Percentiles rank a stretch among this genome's conserved stretches.
These are phyloP conservation scores for Capromys pilorides DNA, from an alignment of 2,797 vertebrate species.

Conservation along the genomic window DNA sequence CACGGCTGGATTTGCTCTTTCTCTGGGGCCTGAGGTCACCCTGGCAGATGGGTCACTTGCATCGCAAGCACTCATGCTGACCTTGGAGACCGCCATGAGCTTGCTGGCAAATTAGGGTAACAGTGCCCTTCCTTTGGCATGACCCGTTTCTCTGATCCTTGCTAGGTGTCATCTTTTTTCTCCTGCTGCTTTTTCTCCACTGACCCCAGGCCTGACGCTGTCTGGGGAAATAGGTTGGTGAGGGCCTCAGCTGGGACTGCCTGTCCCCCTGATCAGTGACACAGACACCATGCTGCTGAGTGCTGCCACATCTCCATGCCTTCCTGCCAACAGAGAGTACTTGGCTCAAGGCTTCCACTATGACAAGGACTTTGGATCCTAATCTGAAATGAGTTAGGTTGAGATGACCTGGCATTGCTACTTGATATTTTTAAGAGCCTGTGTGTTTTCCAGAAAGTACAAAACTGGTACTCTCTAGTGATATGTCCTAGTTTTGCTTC, in stretches of 20 bases:
- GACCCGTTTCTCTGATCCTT: background rate
- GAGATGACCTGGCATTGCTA: background rate
- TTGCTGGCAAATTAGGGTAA: background rate
- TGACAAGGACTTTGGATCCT: background rate
- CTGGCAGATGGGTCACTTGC: slow-evolving; percentile 62
- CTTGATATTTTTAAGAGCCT: background rate
- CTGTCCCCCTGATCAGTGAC: background rate
- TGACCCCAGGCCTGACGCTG: background rate
- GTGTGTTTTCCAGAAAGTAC: background rate
- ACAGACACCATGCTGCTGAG: background rate
- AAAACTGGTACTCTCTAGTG: background rate
- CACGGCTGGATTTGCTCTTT: slow-evolving; percentile 55
- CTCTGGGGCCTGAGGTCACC: slow-evolving; percentile 49
- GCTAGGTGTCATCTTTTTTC: background rate
- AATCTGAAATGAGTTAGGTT: slow-evolving; percentile 4
- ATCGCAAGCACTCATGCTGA: slow-evolving; percentile 16
- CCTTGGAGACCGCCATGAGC: background rate
- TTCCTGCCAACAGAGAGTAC: background rate
- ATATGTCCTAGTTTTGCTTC: background rate
- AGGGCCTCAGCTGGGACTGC: background rate
- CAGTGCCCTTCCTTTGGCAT: background rate
- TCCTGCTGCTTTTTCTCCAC: background rate
- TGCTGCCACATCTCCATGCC: background rate
- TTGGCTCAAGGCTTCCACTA: background rate
- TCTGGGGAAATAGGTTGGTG: background rate